A percentile compares a stretch with the other conserved stretches of the same genome.
Conservation (phyloP, 2,797 vertebrate genomes). For the Acanthurus leucopareius region DNA sequence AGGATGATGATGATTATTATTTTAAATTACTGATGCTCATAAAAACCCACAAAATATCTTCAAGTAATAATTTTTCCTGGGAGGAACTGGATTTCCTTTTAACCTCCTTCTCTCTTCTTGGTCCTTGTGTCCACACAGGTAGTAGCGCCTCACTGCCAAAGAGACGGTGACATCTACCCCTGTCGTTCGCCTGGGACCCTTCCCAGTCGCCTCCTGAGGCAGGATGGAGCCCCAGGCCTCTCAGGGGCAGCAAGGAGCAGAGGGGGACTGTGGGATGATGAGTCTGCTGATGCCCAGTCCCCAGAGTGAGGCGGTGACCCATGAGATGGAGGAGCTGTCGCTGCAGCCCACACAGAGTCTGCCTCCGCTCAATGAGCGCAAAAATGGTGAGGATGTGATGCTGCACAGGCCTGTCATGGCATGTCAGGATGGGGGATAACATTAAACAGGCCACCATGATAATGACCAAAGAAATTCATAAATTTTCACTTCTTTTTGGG, state of each 20-base stretch:
- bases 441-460: not conserved
- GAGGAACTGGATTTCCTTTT: not conserved
- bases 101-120: conserved; percentile 6
- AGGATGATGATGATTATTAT: conserved; percentile 55
- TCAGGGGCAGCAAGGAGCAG: conserved; percentile 76
- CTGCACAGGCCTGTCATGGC: not conserved
- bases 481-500: not conserved
- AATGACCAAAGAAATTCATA: not conserved
- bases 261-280: conserved; percentile 87
- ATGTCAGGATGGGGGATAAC: no score
- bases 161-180: conserved; percentile 38
- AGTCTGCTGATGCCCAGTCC: conserved; percentile 92
- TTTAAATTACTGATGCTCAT: conserved; percentile 36
- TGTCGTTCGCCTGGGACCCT: conserved; percentile 24
- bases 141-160: conserved; percentile 40
- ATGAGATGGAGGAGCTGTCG: conserved; percentile 94
- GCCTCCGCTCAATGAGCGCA: conserved; percentile 94
- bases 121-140: conserved; percentile 53
- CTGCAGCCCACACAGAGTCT: conserved; percentile 91
- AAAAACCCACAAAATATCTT: conserved; percentile 39
- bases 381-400: conserved; percentile 90
- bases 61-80: conserved; percentile 29
- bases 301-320: conserved; percentile 97
- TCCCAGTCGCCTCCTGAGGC: conserved; percentile 63
- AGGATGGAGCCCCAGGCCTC: conserved; percentile 88